phyloP scores from a whole-genome alignment of 2,888 invertebrate genomes.

The Apamea monoglypha region DNA sequence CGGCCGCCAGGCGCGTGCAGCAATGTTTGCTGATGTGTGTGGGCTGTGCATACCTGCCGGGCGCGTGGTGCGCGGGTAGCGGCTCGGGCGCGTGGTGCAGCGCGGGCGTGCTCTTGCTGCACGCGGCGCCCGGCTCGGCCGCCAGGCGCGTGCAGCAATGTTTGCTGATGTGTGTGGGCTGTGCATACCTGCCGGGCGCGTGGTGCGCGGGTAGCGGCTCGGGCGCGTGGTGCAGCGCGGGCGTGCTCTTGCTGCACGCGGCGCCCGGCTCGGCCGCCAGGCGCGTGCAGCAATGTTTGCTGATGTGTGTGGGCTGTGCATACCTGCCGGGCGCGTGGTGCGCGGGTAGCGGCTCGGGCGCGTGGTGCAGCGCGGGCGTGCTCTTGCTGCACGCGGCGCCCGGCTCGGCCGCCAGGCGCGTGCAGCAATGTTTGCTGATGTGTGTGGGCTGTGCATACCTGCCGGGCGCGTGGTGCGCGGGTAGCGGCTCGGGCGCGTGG shows the following conservation, averaged over 20 bases:
- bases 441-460: background rate
- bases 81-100: slow-evolving; percentile 93
- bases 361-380: slow-evolving; percentile 95
- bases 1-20: slow-evolving; percentile 92
- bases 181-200: slow-evolving; percentile 19
- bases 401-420: slow-evolving; percentile 92
- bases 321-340: background rate
- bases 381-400: slow-evolving; percentile 93
- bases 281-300: too few species aligned
- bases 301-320: background rate
- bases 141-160: slow-evolving; percentile 95
- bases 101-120: slow-evolving; percentile 97
- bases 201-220: too few species aligned
- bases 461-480: slow-evolving; percentile 60
- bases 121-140: slow-evolving; percentile 87
- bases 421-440: too few species aligned
- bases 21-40: too few species aligned
- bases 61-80: slow-evolving; percentile 62
- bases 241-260: slow-evolving; percentile 95
- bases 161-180: too few species aligned
- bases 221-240: slow-evolving; percentile 94
- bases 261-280: slow-evolving; percentile 91
- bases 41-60: slow-evolving; percentile 10
- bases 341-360: slow-evolving; percentile 86
- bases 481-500: slow-evolving; percentile 89